Evolutionary conservation across 2,888 invertebrate species (phyloP), one percentile per base, ranked within the genome.

Genomic region (Pseudococcus longispinus): DNA sequence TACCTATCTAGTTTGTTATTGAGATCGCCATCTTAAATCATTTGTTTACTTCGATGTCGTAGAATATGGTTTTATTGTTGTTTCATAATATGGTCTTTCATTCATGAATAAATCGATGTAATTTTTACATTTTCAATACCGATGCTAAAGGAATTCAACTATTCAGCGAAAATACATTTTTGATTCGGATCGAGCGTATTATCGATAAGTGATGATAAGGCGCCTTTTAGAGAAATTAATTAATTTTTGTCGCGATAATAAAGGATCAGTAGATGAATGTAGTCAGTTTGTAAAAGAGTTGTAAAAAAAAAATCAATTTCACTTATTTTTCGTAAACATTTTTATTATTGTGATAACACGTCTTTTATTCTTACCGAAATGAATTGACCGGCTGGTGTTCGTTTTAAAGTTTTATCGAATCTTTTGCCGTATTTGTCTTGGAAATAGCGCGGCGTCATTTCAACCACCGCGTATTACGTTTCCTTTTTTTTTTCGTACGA

Each of bases 381-480:
- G 60, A 60, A 60, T 60, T 60, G 60, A 60, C 23, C 60, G 3
- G 60, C 60, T 60, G 60, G 60, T 60, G 60, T 60, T 60, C 60
- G 8, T 60, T 60, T 60, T 23, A n/a, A 37, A 9, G 37, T 37
- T 37, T n/a, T 51, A n/a, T 55, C n/a, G 60, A 9, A 23, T 23
- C 60, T 0, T 23, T 60, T 23, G 6, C 44, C n/a, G 3, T 23
- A 23, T 9, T 15, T n/a, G 51, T 51, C 51, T 51, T 51, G 15
- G n/a, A 51, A n/a, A n/a, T 51, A 51, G 51, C 13, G n/a, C 51
- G n/a, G 51, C 51, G n/a, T 3, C 13, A 51, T 51, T 51, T 51
- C 51, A 15, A 15, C 46, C 15, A 46, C 46, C 15, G 15, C 46
- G 46, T 46, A 46, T 11, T 46, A 13, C 15, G 46, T 46, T 46